Percentiles rank a stretch among this genome's conserved stretches.
Evolutionary conservation across 2,888 invertebrate genomes (phyloP).

Genomic region (Parascotia fuliginaria): DNA sequence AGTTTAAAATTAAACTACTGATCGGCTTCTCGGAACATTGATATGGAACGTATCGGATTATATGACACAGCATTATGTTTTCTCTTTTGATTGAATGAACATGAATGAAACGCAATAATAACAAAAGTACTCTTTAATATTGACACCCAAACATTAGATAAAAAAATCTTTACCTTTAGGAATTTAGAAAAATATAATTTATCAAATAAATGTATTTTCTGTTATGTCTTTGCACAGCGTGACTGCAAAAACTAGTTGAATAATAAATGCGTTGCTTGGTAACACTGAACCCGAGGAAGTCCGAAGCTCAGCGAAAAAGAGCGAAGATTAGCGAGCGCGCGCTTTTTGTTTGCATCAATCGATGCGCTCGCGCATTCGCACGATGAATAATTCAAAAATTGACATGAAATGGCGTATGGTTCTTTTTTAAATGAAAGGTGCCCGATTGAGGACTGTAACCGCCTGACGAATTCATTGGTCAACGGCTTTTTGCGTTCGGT

Average conservation of each 20-base stretch:
- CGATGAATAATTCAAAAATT: constrained; percentile 86
- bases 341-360: constrained; percentile 86
- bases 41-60: constrained; percentile 61
- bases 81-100: constrained; percentile 63
- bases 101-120: constrained; percentile 62
- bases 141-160: constrained; percentile 73
- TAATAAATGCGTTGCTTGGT: constrained; percentile 79
- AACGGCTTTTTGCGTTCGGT: constrained; percentile 80
- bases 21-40: constrained; percentile 61
- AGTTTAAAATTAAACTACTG: constrained; percentile 60
- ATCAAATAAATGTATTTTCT: constrained; percentile 82
- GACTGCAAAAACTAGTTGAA: constrained; percentile 84
- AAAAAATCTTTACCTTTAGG: constrained; percentile 49
- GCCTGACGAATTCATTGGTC: constrained; percentile 86
- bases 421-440: constrained; percentile 85
- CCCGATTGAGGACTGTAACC: constrained; percentile 86
- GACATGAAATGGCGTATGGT: constrained; percentile 86
- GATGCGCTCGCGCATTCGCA: constrained; percentile 85
- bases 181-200: constrained; percentile 72
- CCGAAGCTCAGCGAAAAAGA: constrained; percentile 74
- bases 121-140: constrained; percentile 64
- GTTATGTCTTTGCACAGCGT: constrained; percentile 83
- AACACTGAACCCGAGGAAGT: constrained; percentile 76
- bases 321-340: constrained; percentile 84
- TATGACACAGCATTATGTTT: constrained; percentile 66